phyloP scores from a whole-genome alignment of 2,797 vertebrate species.

The Syngnathus rostellatus region DNA sequence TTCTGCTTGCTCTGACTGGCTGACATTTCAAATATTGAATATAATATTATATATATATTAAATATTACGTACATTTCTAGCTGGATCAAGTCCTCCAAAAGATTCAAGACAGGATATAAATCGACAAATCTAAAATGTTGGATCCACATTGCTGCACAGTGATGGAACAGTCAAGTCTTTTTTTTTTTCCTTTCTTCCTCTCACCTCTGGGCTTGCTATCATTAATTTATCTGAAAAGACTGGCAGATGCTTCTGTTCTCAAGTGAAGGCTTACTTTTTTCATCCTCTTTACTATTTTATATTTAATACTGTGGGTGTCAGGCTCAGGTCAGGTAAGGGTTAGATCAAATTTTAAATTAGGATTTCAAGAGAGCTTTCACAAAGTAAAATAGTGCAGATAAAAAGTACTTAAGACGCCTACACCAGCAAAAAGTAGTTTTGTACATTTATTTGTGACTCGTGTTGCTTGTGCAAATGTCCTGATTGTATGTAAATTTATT shows the following conservation, averaged over 20 bases:
- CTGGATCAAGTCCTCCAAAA: not conserved
- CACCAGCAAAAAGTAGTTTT: no score
- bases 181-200: not conserved
- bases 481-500: not conserved
- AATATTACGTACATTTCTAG: not conserved
- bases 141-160: not conserved
- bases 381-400: no score
- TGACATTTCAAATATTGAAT: no score
- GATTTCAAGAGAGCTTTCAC: not conserved
- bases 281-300: not conserved
- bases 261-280: not conserved
- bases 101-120: not conserved
- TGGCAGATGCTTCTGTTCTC: not conserved
- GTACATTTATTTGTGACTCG: no score
- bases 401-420: no score
- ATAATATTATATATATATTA: no score
- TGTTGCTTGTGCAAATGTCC: no score
- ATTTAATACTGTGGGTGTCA: not conserved
- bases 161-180: not conserved
- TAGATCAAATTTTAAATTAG: not conserved
- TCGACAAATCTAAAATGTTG: not conserved
- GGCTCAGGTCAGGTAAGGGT: not conserved
- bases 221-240: not conserved
- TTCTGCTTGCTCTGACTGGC: not conserved
- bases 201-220: not conserved